phyloP scores from a whole-genome alignment of 2,113 vertebrate genomes.

The Hippocampus mohnikei region DNA sequence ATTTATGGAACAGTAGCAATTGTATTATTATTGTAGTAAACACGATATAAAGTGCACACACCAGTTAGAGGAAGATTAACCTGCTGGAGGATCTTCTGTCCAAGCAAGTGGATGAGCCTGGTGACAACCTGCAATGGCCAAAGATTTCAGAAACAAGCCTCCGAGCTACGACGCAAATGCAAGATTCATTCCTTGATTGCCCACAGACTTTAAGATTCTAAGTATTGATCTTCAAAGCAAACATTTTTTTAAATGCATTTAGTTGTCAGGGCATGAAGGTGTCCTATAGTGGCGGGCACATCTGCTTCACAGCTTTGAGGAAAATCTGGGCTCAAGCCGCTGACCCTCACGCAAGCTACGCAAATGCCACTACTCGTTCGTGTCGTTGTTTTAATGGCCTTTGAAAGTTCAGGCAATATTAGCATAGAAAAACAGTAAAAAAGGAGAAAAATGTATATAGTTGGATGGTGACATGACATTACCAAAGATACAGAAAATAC shows the following conservation, averaged over 20 bases:
- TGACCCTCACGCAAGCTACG: no score
- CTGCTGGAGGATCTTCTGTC: conserved; percentile 93
- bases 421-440: not conserved
- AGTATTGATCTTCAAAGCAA: no score
- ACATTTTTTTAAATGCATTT: no score
- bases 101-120: conserved; percentile 87
- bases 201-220: no score
- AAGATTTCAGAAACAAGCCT: not conserved
- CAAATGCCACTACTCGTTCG: not conserved
- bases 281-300: no score
- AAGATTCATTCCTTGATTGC: not conserved
- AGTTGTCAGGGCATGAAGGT: no score
- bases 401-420: not conserved
- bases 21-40: not conserved
- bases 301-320: no score
- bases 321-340: no score
- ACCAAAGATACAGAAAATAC: no score
- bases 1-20: not conserved
- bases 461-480: no score
- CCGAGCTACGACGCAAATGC: not conserved
- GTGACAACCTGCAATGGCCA: conserved; percentile 83
- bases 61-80: conserved; percentile 79
- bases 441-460: no score
- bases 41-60: conserved; percentile 41
- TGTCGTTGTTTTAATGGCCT: not conserved